Evolutionary conservation across 2,888 invertebrate genomes (phyloP).

Genomic region (Ommatoiulus sabulosus): DNA sequence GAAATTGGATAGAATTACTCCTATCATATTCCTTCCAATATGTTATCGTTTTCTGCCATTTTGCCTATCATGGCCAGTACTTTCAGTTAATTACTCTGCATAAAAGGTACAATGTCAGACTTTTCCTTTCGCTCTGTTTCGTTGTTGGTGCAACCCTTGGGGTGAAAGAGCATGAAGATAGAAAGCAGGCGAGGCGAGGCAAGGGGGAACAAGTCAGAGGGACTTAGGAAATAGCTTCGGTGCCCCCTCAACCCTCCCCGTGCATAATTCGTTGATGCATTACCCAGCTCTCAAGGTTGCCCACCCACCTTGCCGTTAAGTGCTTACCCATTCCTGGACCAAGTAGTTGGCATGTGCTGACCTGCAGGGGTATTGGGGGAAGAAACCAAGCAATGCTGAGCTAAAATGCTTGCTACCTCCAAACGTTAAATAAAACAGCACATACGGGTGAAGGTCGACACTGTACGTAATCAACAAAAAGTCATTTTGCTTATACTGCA

Average conservation of each 20-base stretch:
- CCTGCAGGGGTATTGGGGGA: slow-evolving; percentile 36
- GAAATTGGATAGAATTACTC: not conserved
- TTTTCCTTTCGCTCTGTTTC: not conserved
- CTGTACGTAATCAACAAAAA: not conserved
- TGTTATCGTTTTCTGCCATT: not conserved
- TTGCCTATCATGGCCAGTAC: not conserved
- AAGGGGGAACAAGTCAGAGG: not conserved
- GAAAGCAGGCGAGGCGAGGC: slow-evolving; percentile 21
- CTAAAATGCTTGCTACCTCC: not conserved
- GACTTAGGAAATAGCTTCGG: not conserved
- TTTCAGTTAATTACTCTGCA: not conserved
- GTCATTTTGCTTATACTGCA: too few relatives aligned
- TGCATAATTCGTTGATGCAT: slow-evolving; percentile 35
- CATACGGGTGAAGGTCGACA: not conserved
- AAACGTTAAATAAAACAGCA: not conserved
- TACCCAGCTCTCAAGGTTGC: not conserved
- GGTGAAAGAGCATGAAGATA: slow-evolving; percentile 4
- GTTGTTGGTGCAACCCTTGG: not conserved
- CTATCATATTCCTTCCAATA: not conserved
- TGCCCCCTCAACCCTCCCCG: slow-evolving; percentile 31
- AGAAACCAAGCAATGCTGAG: not conserved
- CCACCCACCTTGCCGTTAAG: slow-evolving; percentile 1
- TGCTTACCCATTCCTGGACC: not conserved
- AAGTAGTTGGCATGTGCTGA: slow-evolving; percentile 24
- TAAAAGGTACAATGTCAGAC: not conserved